A percentile compares a stretch with the other conserved stretches of the same genome.
These are phyloP conservation scores for Tridacna gigas DNA, from an alignment of 2,888 invertebrate genomes.

Conservation along the genomic window DNA sequence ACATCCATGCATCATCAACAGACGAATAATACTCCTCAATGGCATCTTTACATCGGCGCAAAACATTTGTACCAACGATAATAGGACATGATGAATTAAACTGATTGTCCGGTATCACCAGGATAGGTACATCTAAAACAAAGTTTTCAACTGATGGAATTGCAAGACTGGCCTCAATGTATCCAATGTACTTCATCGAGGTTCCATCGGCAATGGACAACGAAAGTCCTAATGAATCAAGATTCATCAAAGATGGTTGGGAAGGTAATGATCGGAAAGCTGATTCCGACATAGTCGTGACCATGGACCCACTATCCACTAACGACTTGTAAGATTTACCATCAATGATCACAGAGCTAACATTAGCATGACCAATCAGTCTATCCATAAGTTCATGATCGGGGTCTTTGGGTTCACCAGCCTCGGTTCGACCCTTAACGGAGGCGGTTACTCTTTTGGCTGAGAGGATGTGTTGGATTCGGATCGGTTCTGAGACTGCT, in stretches of 20 bases:
- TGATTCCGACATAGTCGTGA: background rate
- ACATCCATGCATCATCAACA: background rate
- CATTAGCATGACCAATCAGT: background rate
- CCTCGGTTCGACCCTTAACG: background rate
- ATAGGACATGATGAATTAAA: slow-evolving; percentile 21
- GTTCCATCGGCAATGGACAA: slow-evolving; percentile 11
- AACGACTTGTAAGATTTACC: background rate
- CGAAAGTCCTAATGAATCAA: background rate
- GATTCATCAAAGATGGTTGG: background rate
- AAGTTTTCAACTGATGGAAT: background rate
- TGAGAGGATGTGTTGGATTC: background rate
- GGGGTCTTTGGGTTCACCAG: background rate
- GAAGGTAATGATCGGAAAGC: background rate
- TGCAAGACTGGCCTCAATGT: background rate
- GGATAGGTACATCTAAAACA: background rate
- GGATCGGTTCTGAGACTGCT: background rate
- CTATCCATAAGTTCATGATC: background rate
- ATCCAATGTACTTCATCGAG: slow-evolving; percentile 13
- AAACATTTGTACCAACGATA: slow-evolving; percentile 36
- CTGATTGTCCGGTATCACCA: slow-evolving; percentile 12
- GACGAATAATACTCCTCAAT: background rate
- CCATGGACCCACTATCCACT: background rate
- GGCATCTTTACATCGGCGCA: background rate
- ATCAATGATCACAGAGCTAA: background rate
- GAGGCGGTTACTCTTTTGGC: slow-evolving; percentile 3